Base-by-base conservation (phyloP, 2,888 invertebrate species). In the Elgonia sp. region DNA sequence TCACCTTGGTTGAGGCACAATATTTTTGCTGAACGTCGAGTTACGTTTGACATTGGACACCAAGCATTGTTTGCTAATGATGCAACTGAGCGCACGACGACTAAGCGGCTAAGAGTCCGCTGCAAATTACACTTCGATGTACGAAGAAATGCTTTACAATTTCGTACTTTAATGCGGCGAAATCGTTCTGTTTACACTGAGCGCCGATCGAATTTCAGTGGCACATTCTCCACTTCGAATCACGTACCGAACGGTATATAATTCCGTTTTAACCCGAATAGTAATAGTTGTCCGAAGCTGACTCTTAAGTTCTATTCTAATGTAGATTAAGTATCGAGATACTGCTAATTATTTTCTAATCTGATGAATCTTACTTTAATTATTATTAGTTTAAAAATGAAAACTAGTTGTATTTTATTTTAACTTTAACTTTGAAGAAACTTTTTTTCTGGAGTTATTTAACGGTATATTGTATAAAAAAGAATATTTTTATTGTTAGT, bases 1-100 rank as follows among this genome's bases (percentile, higher is more conserved):
- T 87, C 84, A 79, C 82, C 89, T 89, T 84, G 86, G 82, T 55
- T 39, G 57, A 72, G 79, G 62, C 82, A 29, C 73, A 81, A 84
- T 82, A 84, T 86, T 86, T 84, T 82, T 65, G 63, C 70, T 72
- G 79, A 84, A 89, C 82, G 69, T 72, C 70, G 73, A 80, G 76
- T 81, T 84, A 69, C 79, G 76, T 81, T 83, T 87, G 85, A 87
- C 82, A 84, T 85, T 89, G 87, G 87, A 86, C 87, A 87, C 85
- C 79, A 62, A 50, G 89, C 85, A 89, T 89, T 89, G 89, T 89
- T 89, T 89, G 85, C 85, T 87, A 86, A 89, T 87, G 87, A 87
- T 73, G 82, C 87, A 87, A 86, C 80, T n/a, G 69, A 72, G 65
- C 69, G 57, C 42, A 65, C 84, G 76, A 55, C 65, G 53, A 72